Evolutionary conservation across 2,888 invertebrate species (phyloP).

Genomic region (Idaea dimidiata): DNA sequence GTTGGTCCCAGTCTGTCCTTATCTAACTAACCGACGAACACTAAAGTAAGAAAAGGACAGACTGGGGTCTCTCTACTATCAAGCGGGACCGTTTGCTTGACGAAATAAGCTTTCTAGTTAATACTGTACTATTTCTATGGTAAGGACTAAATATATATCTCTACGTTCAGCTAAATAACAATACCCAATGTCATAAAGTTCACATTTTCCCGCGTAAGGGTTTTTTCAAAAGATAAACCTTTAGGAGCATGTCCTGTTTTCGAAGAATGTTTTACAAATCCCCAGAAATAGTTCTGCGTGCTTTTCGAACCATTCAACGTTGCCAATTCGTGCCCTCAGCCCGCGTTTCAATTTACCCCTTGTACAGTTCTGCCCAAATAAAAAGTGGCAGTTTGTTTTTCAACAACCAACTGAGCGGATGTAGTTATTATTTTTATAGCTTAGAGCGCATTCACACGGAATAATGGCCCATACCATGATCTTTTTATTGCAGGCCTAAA

Average conservation of each 20-base stretch:
- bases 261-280: slow-evolving; percentile 64
- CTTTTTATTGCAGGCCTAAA: too few relatives aligned
- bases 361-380: slow-evolving; percentile 50
- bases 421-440: slow-evolving; percentile 53
- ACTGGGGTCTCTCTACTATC: too few relatives aligned
- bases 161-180: slow-evolving; percentile 36
- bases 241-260: slow-evolving; percentile 42
- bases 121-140: too few relatives aligned
- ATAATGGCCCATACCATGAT: too few relatives aligned
- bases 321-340: slow-evolving; percentile 51
- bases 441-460: slow-evolving; percentile 34
- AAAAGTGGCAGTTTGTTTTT: slow-evolving; percentile 56
- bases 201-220: slow-evolving; percentile 41
- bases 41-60: too few relatives aligned
- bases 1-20: too few relatives aligned
- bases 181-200: slow-evolving; percentile 37
- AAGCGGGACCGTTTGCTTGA: too few relatives aligned
- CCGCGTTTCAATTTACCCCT: slow-evolving; percentile 68
- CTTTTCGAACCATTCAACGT: slow-evolving; percentile 53
- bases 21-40: too few relatives aligned
- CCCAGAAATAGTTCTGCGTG: slow-evolving; percentile 47
- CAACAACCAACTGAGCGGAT: slow-evolving; percentile 37
- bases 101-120: too few relatives aligned
- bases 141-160: too few relatives aligned
- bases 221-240: slow-evolving; percentile 58